Percentiles rank a stretch among this genome's conserved stretches.
Evolutionary conservation across 2,888 invertebrate species (phyloP).

Genomic region (Agapostemon virescens): DNA sequence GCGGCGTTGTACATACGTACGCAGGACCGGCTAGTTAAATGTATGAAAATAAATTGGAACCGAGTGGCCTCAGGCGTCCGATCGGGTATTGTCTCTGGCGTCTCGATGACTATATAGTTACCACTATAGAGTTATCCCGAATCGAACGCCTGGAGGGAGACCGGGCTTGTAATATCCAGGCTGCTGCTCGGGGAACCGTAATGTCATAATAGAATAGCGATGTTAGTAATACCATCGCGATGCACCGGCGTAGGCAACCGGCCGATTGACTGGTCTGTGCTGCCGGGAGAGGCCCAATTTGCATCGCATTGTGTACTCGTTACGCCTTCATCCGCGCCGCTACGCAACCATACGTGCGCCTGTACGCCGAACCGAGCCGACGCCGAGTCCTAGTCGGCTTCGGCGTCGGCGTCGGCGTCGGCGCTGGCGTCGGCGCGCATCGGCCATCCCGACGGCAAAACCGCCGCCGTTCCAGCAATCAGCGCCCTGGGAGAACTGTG

Average conservation of each 20-base stretch:
- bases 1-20: not conserved
- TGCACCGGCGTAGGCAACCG: conserved; percentile 62
- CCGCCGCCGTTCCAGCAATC: conserved; percentile 72
- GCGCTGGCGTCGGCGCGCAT: conserved; percentile 38
- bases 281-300: conserved; percentile 74
- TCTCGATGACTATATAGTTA: conserved; percentile 73
- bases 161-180: conserved; percentile 55
- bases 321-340: conserved; percentile 73
- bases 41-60: conserved; percentile 53
- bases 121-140: conserved; percentile 74
- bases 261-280: conserved; percentile 70
- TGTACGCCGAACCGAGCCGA: conserved; percentile 1
- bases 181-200: conserved; percentile 74
- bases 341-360: conserved; percentile 17
- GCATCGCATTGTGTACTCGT: conserved; percentile 80
- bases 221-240: conserved; percentile 79
- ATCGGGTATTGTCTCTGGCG: conserved; percentile 66
- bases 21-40: conserved; percentile 34
- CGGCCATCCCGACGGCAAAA: conserved; percentile 61
- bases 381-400: conserved; percentile 15
- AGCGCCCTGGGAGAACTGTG: conserved; percentile 72
- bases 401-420: conserved; percentile 28
- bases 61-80: conserved; percentile 49
- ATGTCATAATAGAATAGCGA: conserved; percentile 80
- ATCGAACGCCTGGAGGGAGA: conserved; percentile 78